Base-by-base conservation (phyloP, 2,797 vertebrate genomes). In the Rhynchotus rufescens region DNA sequence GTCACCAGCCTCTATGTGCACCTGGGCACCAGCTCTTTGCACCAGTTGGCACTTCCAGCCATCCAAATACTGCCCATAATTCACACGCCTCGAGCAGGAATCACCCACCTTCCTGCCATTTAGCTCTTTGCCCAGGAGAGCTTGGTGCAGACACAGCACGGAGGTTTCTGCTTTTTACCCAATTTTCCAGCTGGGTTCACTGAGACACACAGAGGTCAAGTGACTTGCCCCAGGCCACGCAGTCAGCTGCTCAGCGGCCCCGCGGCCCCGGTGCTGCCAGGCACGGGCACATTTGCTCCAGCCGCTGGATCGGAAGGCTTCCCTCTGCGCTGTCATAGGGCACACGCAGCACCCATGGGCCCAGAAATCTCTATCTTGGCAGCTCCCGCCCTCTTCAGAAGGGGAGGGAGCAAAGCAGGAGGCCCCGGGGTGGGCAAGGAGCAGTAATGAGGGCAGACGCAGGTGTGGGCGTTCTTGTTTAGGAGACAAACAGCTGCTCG, bases 141-240 rank as follows among this genome's bases (percentile, higher is more conserved):
- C 80, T 81, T 66, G 25, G 86, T 76, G 87, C 38, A 62, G 85
- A 89, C 76, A 90, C 80, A 69, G 90, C 74, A 75, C 84, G 78
- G 92, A 95, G 86, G 86, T 89, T 96, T 96, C 93, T 96, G 95
- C 95, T 92, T 96, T 96, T 96, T 95, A 94, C 86, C 87, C 94
- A 92, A 95, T 97, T 97, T 97, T 96, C 95, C 96, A 96, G 94
- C 88, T 96, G 84, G 84, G 86, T 95, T 96, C 92, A 92, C 92
- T 79, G 91, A 96, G 80, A 87, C 94, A 72, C 71, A 83, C 56
- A 0, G 15, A 92, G 94, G 94, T 96, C 93, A 96, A 96, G 90
- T 90, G 93, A 86, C 80, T 96, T 0, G 92, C 96, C 93, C 95
- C 94, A 91, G 92, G 95, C 96, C 94, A 92, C 3, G 0, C 19